These are phyloP conservation scores for Drosophila testacea DNA, from an alignment of 2,888 invertebrate genomes.

Conservation along the genomic window DNA sequence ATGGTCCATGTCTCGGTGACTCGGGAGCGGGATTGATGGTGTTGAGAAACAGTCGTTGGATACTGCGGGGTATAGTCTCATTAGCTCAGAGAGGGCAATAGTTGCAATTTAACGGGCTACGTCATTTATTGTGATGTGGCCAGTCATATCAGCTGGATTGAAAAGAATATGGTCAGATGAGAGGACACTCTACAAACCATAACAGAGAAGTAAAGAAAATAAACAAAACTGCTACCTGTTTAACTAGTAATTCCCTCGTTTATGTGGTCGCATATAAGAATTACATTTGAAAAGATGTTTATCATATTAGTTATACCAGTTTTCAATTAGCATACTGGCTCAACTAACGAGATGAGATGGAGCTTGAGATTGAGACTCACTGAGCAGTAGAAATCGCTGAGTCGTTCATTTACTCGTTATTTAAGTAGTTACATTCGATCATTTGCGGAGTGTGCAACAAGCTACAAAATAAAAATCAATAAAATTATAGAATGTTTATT, in stretches of 20 bases:
- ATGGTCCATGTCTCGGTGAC: conserved; percentile 85
- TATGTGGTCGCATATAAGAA: background rate
- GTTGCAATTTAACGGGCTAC: conserved; percentile 87
- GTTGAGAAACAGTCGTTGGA: conserved; percentile 83
- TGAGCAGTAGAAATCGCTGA: too few relatives aligned
- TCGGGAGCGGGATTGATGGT: conserved; percentile 87
- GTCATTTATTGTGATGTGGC: conserved; percentile 89
- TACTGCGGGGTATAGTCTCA: conserved; percentile 86
- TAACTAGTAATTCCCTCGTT: conserved; percentile 25
- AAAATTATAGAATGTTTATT: too few relatives aligned
- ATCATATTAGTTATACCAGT: too few relatives aligned
- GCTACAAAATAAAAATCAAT: too few relatives aligned
- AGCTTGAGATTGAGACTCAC: too few relatives aligned
- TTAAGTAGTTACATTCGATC: too few relatives aligned
- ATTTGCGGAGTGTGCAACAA: too few relatives aligned
- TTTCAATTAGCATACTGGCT: too few relatives aligned
- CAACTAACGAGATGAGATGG: too few relatives aligned
- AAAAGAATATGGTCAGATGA: conserved; percentile 77
- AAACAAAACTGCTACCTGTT: conserved; percentile 40
- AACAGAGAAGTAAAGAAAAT: conserved; percentile 23
- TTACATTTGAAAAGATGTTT: too few relatives aligned
- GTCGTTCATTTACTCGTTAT: too few relatives aligned
- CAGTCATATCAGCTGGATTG: conserved; percentile 86
- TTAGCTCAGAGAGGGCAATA: conserved; percentile 80
- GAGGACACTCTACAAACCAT: background rate